Evolutionary conservation across 2,888 invertebrate species (phyloP).

Genomic region (Oegoconia quadripuncta): DNA sequence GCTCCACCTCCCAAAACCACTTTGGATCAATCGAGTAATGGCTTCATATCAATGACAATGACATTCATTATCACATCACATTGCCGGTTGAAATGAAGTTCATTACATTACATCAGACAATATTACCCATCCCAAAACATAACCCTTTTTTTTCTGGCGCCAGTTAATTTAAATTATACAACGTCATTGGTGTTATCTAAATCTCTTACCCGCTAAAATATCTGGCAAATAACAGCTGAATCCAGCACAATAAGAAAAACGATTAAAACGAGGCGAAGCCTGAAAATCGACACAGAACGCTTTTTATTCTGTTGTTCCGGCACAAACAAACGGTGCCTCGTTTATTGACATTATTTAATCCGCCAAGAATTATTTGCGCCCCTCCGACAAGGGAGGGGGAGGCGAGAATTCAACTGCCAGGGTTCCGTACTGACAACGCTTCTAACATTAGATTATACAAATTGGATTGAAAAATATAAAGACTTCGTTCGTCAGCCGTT

Average conservation of each 20-base stretch:
- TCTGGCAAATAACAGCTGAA: no score
- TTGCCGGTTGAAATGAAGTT: no score
- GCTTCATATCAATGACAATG: no score
- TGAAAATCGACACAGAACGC: slow-evolving; percentile 14
- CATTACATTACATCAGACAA: no score
- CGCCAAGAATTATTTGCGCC: slow-evolving; percentile 15
- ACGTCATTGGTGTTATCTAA: no score
- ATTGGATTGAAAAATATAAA: slow-evolving; percentile 12
- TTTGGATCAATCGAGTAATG: no score
- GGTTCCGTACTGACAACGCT: slow-evolving; percentile 8
- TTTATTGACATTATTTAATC: slow-evolving; percentile 32
- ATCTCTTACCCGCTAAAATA: no score
- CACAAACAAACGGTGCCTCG: slow-evolving; percentile 17
- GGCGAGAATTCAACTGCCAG: slow-evolving; percentile 1
- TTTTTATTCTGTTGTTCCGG: slow-evolving; percentile 14
- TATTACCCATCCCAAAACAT: no score
- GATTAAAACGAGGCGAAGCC: slow-evolving; percentile 6
- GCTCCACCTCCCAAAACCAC: no score
- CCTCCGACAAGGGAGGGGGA: not conserved
- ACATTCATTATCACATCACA: no score
- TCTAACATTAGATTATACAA: slow-evolving; percentile 10
- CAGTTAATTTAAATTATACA: no score
- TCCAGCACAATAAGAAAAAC: not conserved
- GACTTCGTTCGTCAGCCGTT: not conserved
- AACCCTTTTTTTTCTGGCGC: no score